phyloP scores from a whole-genome alignment of 1,140 invertebrate genomes.

The Drosophila neocordata region DNA sequence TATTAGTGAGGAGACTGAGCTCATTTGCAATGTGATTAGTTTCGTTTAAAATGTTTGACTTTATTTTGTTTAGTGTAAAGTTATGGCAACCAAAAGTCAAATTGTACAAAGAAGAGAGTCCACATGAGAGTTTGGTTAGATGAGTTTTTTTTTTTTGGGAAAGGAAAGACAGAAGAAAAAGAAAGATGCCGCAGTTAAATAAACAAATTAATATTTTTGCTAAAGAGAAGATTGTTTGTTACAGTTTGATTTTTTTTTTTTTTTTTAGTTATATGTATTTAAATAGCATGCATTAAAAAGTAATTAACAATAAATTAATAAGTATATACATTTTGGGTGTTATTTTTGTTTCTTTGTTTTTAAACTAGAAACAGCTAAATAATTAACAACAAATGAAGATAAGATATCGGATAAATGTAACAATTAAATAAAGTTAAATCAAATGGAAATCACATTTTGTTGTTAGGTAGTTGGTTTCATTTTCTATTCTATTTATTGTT shows the following conservation, averaged over 20 bases:
- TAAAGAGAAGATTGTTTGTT: conserved; percentile 56
- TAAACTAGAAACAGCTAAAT: conserved; percentile 45
- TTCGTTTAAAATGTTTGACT: conserved; percentile 73
- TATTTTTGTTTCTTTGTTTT: conserved; percentile 17
- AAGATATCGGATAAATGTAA: conserved; percentile 24
- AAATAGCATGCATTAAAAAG: conserved; percentile 72
- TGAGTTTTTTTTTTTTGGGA: conserved; percentile 37
- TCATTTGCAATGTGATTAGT: conserved; percentile 76
- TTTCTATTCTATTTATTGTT: conserved; percentile 33
- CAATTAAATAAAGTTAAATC: conserved; percentile 10
- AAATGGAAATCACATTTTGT: conserved; percentile 15
- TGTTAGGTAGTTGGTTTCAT: conserved; percentile 31
- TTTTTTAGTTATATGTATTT: conserved; percentile 55
- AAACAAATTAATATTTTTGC: conserved; percentile 74
- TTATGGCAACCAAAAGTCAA: conserved; percentile 55
- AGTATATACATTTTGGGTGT: conserved; percentile 42
- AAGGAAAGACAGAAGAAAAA: conserved; percentile 74
- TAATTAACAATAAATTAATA: conserved; percentile 58
- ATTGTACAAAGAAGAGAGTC: conserved; percentile 42
- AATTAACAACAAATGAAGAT: conserved; percentile 52
- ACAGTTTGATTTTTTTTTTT: conserved; percentile 39
- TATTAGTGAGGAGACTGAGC: conserved; percentile 78
- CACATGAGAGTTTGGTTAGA: conserved; percentile 61
- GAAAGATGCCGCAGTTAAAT: conserved; percentile 66
- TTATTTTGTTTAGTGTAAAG: conserved; percentile 17